Conservation (phyloP, 2,888 invertebrate genomes). For the Perizoma flavofasciatum region DNA sequence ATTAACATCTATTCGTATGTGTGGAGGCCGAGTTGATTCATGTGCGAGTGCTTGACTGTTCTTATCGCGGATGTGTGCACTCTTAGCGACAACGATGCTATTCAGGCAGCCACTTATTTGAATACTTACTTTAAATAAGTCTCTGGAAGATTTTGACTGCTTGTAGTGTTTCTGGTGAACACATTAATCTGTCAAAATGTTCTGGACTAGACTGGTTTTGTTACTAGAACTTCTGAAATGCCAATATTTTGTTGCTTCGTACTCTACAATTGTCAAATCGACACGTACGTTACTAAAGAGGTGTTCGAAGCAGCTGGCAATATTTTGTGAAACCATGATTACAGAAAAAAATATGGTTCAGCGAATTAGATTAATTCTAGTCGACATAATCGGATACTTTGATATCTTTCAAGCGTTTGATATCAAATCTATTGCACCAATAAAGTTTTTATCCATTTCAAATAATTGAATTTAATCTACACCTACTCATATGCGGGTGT, state of each 20-base stretch:
- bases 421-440: slow-evolving; percentile 11
- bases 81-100: slow-evolving; percentile 51
- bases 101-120: slow-evolving; percentile 48
- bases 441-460: neutral
- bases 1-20: slow-evolving; percentile 78
- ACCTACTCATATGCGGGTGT: slow-evolving; percentile 1
- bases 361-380: slow-evolving; percentile 8
- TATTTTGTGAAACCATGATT: neutral
- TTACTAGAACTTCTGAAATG: neutral
- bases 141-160: slow-evolving; percentile 12
- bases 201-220: slow-evolving; percentile 15
- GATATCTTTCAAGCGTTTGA: slow-evolving; percentile 19
- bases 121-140: slow-evolving; percentile 27
- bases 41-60: slow-evolving; percentile 59
- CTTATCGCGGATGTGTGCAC: slow-evolving; percentile 66
- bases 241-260: no score
- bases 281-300: no score
- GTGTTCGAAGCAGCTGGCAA: no score
- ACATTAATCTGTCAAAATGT: slow-evolving; percentile 1
- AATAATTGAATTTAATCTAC: neutral
- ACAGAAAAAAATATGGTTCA: neutral
- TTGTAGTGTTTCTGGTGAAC: neutral
- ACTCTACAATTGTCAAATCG: neutral
- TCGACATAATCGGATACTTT: slow-evolving; percentile 8
- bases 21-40: slow-evolving; percentile 68